A percentile compares a stretch with the other conserved stretches of the same genome.
Evolutionary conservation across 2,888 invertebrate species (phyloP).

Genomic region (Netelia virgata): DNA sequence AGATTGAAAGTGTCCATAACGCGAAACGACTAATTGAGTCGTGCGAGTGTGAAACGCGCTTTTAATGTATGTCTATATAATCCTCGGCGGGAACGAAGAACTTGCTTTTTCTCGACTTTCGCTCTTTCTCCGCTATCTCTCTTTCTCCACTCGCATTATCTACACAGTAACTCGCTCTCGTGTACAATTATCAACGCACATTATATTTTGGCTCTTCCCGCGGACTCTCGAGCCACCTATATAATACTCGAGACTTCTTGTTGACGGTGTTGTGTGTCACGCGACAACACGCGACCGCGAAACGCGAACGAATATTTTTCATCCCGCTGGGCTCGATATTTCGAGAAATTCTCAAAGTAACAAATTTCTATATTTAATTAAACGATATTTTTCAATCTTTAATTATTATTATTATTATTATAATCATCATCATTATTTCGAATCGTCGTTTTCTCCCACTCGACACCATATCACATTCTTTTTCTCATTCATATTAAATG

Average conservation of each 20-base stretch:
- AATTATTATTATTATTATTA: neutral
- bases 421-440: neutral
- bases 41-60: constrained; percentile 30
- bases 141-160: constrained; percentile 5
- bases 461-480: neutral
- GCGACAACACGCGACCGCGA: constrained; percentile 55
- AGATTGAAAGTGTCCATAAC: constrained; percentile 3
- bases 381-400: too few relatives aligned
- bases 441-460: too few relatives aligned
- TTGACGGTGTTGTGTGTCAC: constrained; percentile 45
- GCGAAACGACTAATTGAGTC: constrained; percentile 44
- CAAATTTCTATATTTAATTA: neutral
- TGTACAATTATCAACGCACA: constrained; percentile 55
- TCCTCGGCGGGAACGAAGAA: constrained; percentile 48
- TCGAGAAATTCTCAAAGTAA: neutral
- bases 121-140: constrained; percentile 18
- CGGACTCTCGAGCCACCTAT: constrained; percentile 19
- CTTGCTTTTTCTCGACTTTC: constrained; percentile 39
- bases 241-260: constrained; percentile 23
- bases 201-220: constrained; percentile 32
- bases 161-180: neutral
- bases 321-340: neutral
- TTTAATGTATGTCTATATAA: neutral
- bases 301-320: constrained; percentile 5
- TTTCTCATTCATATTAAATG: neutral